A percentile compares a stretch with the other conserved stretches of the same genome.
Evolutionary conservation across 2,888 invertebrate species (phyloP).

Genomic region (Cerastis rubricosa): DNA sequence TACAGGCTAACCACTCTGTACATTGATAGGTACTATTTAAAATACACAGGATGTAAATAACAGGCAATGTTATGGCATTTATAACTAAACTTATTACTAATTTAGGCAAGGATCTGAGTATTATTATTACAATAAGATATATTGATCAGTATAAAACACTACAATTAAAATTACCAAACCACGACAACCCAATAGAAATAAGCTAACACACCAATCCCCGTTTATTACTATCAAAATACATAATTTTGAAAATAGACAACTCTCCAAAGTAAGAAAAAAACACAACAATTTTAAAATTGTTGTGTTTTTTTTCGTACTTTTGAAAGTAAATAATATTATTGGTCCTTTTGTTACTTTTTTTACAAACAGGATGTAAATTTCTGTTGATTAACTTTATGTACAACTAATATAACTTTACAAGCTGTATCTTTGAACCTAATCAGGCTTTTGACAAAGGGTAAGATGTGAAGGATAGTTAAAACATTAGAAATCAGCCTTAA

Average conservation of each 20-base stretch:
- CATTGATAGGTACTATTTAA: neutral
- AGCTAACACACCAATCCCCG: neutral
- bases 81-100: constrained; percentile 9
- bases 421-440: constrained; percentile 27
- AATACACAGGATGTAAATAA: neutral
- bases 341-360: neutral
- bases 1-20: neutral
- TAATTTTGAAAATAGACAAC: too few species aligned
- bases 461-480: neutral
- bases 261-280: neutral
- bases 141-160: constrained; percentile 10
- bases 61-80: neutral
- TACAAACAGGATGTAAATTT: neutral
- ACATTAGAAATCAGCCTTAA: too few species aligned
- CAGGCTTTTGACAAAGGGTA: constrained; percentile 7
- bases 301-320: neutral
- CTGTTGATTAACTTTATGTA: constrained; percentile 8
- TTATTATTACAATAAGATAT: neutral
- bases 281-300: neutral
- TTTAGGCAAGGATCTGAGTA: constrained; percentile 39
- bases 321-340: too few species aligned
- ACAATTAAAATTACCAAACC: neutral
- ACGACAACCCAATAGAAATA: neutral
- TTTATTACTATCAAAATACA: neutral
- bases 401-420: neutral